phyloP scores from a whole-genome alignment of 2,888 invertebrate genomes.

The Hyposoter didymator region DNA sequence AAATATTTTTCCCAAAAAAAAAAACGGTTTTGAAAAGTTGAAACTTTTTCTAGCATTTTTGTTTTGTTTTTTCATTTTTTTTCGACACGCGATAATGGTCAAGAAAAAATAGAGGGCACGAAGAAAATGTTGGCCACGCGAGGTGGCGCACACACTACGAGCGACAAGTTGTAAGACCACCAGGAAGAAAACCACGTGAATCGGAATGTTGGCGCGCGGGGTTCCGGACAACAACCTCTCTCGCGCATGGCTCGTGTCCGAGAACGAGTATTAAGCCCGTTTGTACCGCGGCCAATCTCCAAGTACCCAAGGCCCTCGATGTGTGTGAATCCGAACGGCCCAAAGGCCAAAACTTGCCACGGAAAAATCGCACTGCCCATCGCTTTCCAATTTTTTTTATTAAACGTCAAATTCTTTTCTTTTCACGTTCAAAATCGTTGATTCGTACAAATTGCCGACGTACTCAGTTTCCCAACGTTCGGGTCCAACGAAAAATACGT shows the following conservation, averaged over 20 bases:
- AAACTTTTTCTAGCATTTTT: neutral
- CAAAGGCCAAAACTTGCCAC: neutral
- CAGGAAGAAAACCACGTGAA: conserved; percentile 72
- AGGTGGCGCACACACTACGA: neutral
- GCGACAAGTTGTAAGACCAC: conserved; percentile 69
- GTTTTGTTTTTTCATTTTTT: neutral
- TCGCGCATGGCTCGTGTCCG: conserved; percentile 62
- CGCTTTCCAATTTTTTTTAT: conserved; percentile 10
- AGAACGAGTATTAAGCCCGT: conserved; percentile 60
- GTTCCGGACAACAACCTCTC: conserved; percentile 80
- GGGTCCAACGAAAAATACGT: too few relatives aligned
- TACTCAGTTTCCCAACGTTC: too few relatives aligned
- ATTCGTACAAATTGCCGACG: too few relatives aligned
- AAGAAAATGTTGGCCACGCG: conserved; percentile 17
- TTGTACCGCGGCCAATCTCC: conserved; percentile 68
- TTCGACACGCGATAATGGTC: neutral
- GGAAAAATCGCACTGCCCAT: conserved; percentile 20
- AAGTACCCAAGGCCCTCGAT: conserved; percentile 67
- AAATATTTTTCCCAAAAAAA: neutral
- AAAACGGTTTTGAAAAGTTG: neutral
- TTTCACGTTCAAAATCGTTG: too few relatives aligned
- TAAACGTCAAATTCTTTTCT: neutral
- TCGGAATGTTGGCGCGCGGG: conserved; percentile 79
- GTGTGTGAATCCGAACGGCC: conserved; percentile 58
- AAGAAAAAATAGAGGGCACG: conserved; percentile 1